Evolutionary conservation across 2,888 invertebrate species (phyloP).

Genomic region (Zaprionus lineosus): DNA sequence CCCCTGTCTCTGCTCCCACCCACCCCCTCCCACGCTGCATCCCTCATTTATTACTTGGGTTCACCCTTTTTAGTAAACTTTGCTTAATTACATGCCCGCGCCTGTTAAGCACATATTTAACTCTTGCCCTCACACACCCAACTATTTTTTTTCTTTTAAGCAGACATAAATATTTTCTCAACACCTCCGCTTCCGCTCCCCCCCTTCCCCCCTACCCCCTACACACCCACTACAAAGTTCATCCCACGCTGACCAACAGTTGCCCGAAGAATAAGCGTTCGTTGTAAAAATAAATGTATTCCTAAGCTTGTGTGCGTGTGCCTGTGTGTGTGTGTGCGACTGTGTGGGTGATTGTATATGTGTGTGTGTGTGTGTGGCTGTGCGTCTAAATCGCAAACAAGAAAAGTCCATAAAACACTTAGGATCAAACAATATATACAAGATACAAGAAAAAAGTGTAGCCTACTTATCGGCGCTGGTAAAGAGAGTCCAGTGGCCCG

Average conservation of each 20-base stretch:
- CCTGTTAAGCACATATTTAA: conserved; percentile 72
- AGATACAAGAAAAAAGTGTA: conserved; percentile 42
- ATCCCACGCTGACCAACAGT: conserved; percentile 37
- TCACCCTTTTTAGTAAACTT: conserved; percentile 71
- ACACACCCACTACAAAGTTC: not conserved
- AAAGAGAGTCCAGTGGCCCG: too few species aligned
- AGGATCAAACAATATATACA: conserved; percentile 62
- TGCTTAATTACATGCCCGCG: conserved; percentile 71
- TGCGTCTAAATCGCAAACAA: conserved; percentile 73
- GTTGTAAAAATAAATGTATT: conserved; percentile 45
- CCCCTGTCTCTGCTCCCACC: not conserved
- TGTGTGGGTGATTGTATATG: conserved; percentile 4
- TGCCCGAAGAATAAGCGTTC: conserved; percentile 47
- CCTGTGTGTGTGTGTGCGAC: not conserved
- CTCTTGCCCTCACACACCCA: conserved; percentile 19
- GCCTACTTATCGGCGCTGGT: conserved; percentile 52
- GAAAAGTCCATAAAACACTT: conserved; percentile 78
- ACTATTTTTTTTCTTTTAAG: too few species aligned
- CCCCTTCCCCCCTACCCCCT: not conserved
- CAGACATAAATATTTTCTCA: conserved; percentile 50
- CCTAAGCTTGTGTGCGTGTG: conserved; percentile 1
- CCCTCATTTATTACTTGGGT: conserved; percentile 7
- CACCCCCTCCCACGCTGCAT: not conserved
- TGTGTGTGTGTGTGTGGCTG: conserved; percentile 21
- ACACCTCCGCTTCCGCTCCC: not conserved